phyloP scores from a whole-genome alignment of 2,113 vertebrate species.

The Mormoops blainvillei region DNA sequence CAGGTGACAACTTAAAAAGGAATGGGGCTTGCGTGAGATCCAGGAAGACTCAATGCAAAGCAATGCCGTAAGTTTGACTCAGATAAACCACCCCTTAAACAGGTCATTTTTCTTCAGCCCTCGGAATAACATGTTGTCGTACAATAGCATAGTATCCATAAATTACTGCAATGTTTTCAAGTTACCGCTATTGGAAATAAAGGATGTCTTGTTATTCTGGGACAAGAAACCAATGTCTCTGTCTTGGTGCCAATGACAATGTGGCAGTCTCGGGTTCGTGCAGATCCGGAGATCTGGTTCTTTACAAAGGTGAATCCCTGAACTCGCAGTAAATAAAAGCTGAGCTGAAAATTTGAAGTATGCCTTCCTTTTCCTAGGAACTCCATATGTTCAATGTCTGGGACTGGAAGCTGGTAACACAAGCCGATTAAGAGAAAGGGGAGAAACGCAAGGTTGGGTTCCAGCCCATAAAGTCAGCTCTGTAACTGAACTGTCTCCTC shows the following conservation, averaged over 20 bases:
- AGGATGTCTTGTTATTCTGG: conserved; percentile 50
- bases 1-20: conserved; percentile 57
- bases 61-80: conserved; percentile 51
- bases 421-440: conserved; percentile 55
- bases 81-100: conserved; percentile 59
- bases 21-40: not conserved
- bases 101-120: conserved; percentile 49
- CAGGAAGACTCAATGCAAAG: conserved; percentile 39
- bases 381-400: conserved; percentile 29
- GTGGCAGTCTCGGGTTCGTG: not conserved
- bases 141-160: conserved; percentile 35
- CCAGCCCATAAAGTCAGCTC: conserved; percentile 3
- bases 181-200: conserved; percentile 54
- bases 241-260: conserved; percentile 31
- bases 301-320: conserved; percentile 22
- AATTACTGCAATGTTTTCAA: conserved; percentile 62
- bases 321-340: not conserved
- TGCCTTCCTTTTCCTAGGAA: not conserved
- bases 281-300: not conserved
- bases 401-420: conserved; percentile 21
- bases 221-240: conserved; percentile 36
- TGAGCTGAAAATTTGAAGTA: conserved; percentile 24
- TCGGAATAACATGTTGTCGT: conserved; percentile 63
- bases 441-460: not conserved
- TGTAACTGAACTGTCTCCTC: conserved; percentile 44